phyloP scores from a whole-genome alignment of 2,113 vertebrate species.

The Charadrius vociferus region DNA sequence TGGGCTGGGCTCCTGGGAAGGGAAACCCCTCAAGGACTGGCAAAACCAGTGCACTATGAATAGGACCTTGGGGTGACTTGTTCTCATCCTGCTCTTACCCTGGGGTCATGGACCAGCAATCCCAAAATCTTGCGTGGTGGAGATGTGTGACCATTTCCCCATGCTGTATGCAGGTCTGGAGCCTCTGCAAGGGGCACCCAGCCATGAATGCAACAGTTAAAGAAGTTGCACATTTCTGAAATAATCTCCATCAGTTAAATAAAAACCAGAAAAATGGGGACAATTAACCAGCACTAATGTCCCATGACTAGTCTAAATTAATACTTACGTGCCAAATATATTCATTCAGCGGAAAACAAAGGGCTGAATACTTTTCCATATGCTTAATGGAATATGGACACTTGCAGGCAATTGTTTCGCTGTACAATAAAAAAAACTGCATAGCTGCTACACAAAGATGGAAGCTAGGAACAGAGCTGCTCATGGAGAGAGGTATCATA shows the following conservation, averaged over 20 bases:
- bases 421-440: neutral
- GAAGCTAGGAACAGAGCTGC: neutral
- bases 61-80: neutral
- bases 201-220: neutral
- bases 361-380: slow-evolving; percentile 43
- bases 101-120: neutral
- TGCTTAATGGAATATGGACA: slow-evolving; percentile 41
- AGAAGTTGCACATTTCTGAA: slow-evolving; percentile 22
- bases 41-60: neutral
- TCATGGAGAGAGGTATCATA: neutral
- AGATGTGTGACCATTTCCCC: neutral
- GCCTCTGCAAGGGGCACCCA: neutral
- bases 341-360: slow-evolving; percentile 46
- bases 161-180: neutral
- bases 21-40: neutral
- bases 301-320: slow-evolving; percentile 49
- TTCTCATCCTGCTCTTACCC: neutral
- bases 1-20: neutral
- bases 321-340: slow-evolving; percentile 37
- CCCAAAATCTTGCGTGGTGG: accelerated
- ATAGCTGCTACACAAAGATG: neutral
- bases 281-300: slow-evolving; percentile 38
- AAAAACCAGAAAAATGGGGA: slow-evolving; percentile 39
- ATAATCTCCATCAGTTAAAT: neutral
- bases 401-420: slow-evolving; percentile 41